phyloP scores from a whole-genome alignment of 2,113 vertebrate genomes.

The Tympanuchus pallidicinctus region DNA sequence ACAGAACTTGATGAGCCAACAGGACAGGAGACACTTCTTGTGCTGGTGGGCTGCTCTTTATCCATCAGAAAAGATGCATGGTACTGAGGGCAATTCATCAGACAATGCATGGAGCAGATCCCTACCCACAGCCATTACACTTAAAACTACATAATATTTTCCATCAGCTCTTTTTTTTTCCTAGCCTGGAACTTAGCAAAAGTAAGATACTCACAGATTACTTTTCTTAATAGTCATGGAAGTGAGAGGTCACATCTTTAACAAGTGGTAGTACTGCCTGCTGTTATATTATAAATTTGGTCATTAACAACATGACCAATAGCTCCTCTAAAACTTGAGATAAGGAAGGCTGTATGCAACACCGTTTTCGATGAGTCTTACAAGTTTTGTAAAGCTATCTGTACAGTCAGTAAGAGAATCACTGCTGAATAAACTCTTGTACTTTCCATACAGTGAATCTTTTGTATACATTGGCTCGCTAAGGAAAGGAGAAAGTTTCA shows the following conservation, averaged over 20 bases:
- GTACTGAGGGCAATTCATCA: background rate
- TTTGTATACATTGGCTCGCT: background rate
- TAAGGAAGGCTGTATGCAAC: background rate
- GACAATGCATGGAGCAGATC: slow-evolving; percentile 37
- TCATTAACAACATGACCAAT: background rate
- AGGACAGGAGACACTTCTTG: background rate
- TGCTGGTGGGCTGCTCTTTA: background rate
- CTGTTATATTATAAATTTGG: background rate
- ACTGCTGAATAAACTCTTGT: background rate
- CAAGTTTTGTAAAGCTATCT: background rate
- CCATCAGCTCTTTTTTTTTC: background rate
- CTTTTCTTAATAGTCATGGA: background rate
- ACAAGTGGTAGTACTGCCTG: background rate
- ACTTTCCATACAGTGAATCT: background rate
- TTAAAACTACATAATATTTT: slow-evolving; percentile 14
- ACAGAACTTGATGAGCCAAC: background rate
- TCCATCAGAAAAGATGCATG: background rate
- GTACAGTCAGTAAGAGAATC: background rate
- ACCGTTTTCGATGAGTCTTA: background rate
- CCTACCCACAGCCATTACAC: slow-evolving; percentile 6
- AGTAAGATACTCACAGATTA: background rate
- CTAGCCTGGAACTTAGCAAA: slow-evolving; percentile 12
- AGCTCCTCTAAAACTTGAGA: background rate
- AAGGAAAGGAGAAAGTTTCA: background rate
- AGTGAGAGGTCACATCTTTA: background rate